Evolutionary conservation across 2,888 invertebrate species (phyloP), one percentile per base, ranked within the genome.

Genomic region (Drosophila colorata): DNA sequence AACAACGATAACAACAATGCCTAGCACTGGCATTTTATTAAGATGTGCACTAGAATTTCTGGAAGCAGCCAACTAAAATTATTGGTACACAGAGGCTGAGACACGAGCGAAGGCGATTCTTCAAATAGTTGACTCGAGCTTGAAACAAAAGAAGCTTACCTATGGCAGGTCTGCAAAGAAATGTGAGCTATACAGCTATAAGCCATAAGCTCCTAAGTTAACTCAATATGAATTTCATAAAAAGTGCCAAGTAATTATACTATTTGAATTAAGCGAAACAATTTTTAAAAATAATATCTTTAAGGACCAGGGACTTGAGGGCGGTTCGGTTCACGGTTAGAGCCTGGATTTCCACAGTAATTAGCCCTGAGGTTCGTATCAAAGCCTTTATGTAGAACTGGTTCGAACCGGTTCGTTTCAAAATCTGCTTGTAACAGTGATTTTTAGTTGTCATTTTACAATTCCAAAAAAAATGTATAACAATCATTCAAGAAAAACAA

Each of bases 1-100:
- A 23, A 13, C 5, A 20, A 41, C 11, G 18, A 31, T 6, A 38
- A n/a, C 58, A 33, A 47, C 77, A 71, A 67, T 43, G 51, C 77
- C 43, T 65, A 61, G 76, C 66, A 41, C 58, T 47, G 57, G 61
- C 63, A 77, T 74, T 74, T 73, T 51, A 77, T 63, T 52, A 51
- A 57, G 68, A 48, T 49, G 48, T 57, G 46, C 44, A 23, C 56
- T 31, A 40, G 56, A 48, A 55, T 58, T 51, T 56, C 38, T 8
- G 6, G 5, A 58, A 46, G 53, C 68, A 69, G 60, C 64, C 67
- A 51, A 28, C 52, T 11, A 44, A 75, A 67, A 75, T 67, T 23
- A 57, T 70, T 67, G 20, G 70, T 70, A 71, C 47, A 65, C 58
- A 53, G 37, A 63, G 16, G 31, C 23, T 4, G 16, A 5, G 31